phyloP scores from a whole-genome alignment of 1,140 invertebrate genomes.

The Neodiprion fabricii region DNA sequence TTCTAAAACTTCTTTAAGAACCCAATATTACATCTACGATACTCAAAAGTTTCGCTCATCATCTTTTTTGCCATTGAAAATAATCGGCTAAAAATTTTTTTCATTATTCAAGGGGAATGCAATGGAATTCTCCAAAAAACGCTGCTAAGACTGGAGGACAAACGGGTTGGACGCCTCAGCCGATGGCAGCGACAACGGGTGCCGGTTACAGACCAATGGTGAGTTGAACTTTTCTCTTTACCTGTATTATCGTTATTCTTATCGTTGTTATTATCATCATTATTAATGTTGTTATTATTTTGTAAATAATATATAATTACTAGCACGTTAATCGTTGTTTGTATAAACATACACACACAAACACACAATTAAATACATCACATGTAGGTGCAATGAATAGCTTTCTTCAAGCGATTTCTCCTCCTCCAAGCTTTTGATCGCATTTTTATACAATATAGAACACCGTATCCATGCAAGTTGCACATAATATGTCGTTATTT shows the following conservation, averaged over 20 bases:
- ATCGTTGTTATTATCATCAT: neutral
- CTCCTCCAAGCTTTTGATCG: neutral
- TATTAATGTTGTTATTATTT: neutral
- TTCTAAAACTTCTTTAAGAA: slow-evolving; percentile 29
- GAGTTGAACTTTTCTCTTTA: slow-evolving; percentile 37
- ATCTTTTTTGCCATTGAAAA: neutral
- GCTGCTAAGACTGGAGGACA: slow-evolving; percentile 74
- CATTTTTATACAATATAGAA: neutral
- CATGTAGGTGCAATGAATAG: neutral
- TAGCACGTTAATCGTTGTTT: neutral
- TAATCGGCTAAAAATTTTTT: slow-evolving; percentile 6
- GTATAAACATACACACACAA: neutral
- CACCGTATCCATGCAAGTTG: slow-evolving; percentile 10
- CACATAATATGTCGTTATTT: slow-evolving; percentile 4
- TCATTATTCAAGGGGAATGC: slow-evolving; percentile 67
- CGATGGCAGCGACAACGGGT: slow-evolving; percentile 84
- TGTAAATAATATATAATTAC: neutral
- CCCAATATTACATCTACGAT: neutral
- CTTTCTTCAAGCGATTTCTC: neutral
- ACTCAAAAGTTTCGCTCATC: neutral
- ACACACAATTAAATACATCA: neutral
- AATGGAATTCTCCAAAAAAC: slow-evolving; percentile 89
- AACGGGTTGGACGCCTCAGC: slow-evolving; percentile 80
- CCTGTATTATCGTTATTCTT: neutral
- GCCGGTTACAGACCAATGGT: slow-evolving; percentile 87